Evolutionary conservation across 2,888 invertebrate species (phyloP), one percentile per base, ranked within the genome.

Genomic region (Drosophila buzzatii): DNA sequence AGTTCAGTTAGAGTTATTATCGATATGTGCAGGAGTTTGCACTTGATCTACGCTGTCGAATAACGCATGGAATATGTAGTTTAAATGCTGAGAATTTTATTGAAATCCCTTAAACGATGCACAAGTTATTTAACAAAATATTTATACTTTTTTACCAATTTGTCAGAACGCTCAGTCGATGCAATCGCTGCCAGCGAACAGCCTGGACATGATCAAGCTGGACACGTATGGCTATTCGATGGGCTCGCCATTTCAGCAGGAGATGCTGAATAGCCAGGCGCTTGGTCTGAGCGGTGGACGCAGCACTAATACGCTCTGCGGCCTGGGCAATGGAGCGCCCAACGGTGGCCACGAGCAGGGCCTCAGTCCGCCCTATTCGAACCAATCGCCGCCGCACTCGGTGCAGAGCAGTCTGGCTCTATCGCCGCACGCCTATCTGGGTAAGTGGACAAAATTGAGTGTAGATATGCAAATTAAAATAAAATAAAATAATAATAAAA

Each of bases 301-400:
- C 31, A 76, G 72, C 39, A 80, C 71, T 16, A 77, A 77, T 18
- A 76, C 81, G 0, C 75, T 91, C 2, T 90, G 90, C 57, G 83
- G 79, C 2, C 58, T 83, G 2, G 77, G 77, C 20, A 79, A 72
- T 2, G 82, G 83, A 0, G 6, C 84, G 65, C 77, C 82, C 58
- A 93, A 92, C 47, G 88, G 90, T 10, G 94, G 94, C 70, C 94
- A 95, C 89, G 94, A 94, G 78, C 94, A 95, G 87, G 92, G 93
- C 18, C 94, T 97, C 72, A 97, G 97, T 91, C 97, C 97, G 71
- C 97, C 97, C 39, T 97, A 97, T 93, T 97, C 97, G 80, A 97
- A 97, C 93, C 97, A 97, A 92, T 96, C 96, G 66, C 96, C 97
- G 33, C 97, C 97, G 23, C 97, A 97, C 93, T 97, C 97, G 89